Evolutionary conservation across 2,113 vertebrate genomes (phyloP).

Genomic region (Boleophthalmus pectinirostris): DNA sequence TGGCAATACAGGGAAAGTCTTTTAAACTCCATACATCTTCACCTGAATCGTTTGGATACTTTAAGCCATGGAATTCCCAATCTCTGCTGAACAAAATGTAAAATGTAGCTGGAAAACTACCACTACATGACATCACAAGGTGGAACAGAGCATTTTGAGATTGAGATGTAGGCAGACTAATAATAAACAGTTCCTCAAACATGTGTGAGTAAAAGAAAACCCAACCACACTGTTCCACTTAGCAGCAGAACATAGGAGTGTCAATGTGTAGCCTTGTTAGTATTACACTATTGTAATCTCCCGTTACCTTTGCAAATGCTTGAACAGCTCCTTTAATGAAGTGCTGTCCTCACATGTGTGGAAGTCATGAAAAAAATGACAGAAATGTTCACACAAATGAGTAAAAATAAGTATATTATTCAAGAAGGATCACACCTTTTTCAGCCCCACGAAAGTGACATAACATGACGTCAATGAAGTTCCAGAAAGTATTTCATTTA

Average conservation of each 20-base stretch:
- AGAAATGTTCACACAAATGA: constrained; percentile 1
- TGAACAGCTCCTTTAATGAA: not conserved
- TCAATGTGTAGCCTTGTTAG: not conserved
- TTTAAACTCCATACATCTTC: too few species aligned
- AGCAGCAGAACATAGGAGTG: not conserved
- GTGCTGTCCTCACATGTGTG: not conserved
- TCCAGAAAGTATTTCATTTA: not conserved
- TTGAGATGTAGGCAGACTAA: too few species aligned
- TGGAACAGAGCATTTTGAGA: too few species aligned
- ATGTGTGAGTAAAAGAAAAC: too few species aligned
- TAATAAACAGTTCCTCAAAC: too few species aligned
- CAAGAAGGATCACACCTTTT: not conserved
- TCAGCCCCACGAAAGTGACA: not conserved
- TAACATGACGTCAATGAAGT: not conserved
- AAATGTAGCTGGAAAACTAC: too few species aligned
- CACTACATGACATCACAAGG: too few species aligned
- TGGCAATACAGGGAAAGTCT: too few species aligned
- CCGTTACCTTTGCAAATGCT: not conserved
- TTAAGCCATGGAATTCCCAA: too few species aligned
- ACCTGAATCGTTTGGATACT: too few species aligned
- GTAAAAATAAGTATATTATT: constrained; percentile 2
- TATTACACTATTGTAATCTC: not conserved
- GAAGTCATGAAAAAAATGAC: not conserved
- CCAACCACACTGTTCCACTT: not conserved
- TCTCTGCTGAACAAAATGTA: too few species aligned